Conservation (phyloP, 2,797 vertebrate genomes). For the Gallinago stenura region DNA sequence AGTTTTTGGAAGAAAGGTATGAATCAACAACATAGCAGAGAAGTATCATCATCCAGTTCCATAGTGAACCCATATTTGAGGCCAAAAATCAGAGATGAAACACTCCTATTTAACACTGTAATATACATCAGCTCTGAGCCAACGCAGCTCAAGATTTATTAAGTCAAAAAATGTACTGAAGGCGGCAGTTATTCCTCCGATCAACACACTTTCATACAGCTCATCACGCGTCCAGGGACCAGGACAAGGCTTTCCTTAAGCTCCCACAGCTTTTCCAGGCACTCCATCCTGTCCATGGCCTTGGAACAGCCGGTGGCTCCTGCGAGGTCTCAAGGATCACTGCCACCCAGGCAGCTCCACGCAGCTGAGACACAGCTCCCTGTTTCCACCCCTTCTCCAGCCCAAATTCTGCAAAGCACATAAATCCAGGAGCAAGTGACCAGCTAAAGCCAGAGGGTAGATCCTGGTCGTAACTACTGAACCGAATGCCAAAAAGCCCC, state of each 20-base stretch:
- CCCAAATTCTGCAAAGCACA: neutral
- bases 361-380: neutral
- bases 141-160: neutral
- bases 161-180: neutral
- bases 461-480: neutral
- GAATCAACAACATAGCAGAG: slow-evolving; percentile 10
- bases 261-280: neutral
- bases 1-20: neutral
- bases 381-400: neutral
- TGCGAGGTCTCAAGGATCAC: accelerated
- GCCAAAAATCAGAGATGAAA: neutral
- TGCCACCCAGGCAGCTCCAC: neutral
- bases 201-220: neutral
- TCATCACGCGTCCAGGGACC: neutral
- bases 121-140: neutral
- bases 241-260: neutral
- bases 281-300: accelerated
- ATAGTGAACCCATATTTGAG: neutral
- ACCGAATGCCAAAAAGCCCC: neutral
- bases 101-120: neutral
- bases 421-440: neutral
- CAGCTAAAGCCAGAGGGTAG: neutral
- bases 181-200: neutral
- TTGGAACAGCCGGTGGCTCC: accelerated
- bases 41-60: neutral